phyloP scores from a whole-genome alignment of 2,888 invertebrate genomes.

The Cremastinae sp. region DNA sequence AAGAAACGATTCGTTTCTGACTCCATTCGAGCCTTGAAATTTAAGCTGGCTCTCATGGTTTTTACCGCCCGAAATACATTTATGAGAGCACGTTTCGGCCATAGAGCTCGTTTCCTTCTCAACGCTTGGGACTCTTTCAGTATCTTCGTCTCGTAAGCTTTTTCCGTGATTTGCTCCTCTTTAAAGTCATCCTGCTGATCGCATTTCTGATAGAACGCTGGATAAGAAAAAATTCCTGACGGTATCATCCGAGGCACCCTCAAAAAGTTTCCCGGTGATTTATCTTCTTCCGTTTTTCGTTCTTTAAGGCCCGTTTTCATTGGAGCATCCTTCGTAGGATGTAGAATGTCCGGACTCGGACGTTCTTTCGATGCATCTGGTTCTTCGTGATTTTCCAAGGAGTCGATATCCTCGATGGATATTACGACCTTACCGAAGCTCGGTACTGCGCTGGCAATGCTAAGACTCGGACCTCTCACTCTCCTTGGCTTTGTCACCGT shows the following conservation, averaged over 20 bases:
- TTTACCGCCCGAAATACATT: conserved; percentile 58
- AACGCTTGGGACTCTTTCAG: conserved; percentile 16
- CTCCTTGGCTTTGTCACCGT: conserved; percentile 35
- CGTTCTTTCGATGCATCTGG: conserved; percentile 6
- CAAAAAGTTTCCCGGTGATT: conserved; percentile 31
- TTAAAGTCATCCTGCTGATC: conserved; percentile 2
- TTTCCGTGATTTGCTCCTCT: conserved; percentile 8
- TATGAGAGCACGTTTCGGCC: conserved; percentile 55
- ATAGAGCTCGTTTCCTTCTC: conserved; percentile 27
- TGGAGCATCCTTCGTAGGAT: too few relatives aligned
- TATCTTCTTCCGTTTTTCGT: background rate
- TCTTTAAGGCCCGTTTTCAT: background rate
- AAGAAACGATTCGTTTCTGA: conserved; percentile 50
- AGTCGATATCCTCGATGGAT: conserved; percentile 63
- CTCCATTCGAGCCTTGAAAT: conserved; percentile 39
- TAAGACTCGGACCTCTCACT: conserved; percentile 69
- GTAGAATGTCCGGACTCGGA: too few relatives aligned
- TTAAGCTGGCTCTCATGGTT: conserved; percentile 52
- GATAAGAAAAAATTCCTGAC: conserved; percentile 37
- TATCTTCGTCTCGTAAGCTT: conserved; percentile 12
- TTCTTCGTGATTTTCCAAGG: conserved; percentile 47
- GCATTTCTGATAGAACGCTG: conserved; percentile 17
- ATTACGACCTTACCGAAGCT: conserved; percentile 68
- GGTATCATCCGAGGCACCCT: conserved; percentile 46
- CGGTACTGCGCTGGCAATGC: conserved; percentile 66